Evolutionary conservation across 2,888 invertebrate species (phyloP), one percentile per base, ranked within the genome.

Genomic region (Lycophotia porphyrea): DNA sequence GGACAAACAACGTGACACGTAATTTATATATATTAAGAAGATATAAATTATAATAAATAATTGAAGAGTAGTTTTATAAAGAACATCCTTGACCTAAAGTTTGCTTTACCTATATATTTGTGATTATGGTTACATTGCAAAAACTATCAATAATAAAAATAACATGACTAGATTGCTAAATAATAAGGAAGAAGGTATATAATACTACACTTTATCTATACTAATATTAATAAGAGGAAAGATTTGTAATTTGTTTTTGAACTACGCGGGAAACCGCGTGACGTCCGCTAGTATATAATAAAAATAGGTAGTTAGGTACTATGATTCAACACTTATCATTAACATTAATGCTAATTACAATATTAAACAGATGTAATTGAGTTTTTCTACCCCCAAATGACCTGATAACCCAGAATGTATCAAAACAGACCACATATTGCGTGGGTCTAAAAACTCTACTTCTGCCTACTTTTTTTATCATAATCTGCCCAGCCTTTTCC

Each of bases 361-460:
- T 44, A 27, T 24, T 1, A 15, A 44, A 47, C 31, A 13, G 4
- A 71, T 39, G 8, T 61, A 15, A 58, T 55, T 74, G 31, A 24
- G 15, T 64, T 47, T 77, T 64, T 47, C 52, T 71, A 31, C 5
- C n/a, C 44, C 0, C 31, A n/a, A 49, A 55, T 39, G 27, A 61
- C 61, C 31, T 34, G 52, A 47, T 63, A 77, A 63, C 61, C 47
- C 15, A 24, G 18, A 34, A 44, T 31, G 9, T 34, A 24, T 55
- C 24, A 24, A 49, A 69, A 64, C 18, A 24, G 5, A 71, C 5
- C 21, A 39, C 24, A 42, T 49, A 60, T 36, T 42, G 49, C 18
- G n/a, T 76, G 2, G 4, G 9, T 39, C 11, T 31, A 44, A 7
- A 39, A n/a, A 5, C 21, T 58, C 31, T n/a, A 34, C 0, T 47